phyloP scores from a whole-genome alignment of 2,797 vertebrate species.

The Hipposideros larvatus region DNA sequence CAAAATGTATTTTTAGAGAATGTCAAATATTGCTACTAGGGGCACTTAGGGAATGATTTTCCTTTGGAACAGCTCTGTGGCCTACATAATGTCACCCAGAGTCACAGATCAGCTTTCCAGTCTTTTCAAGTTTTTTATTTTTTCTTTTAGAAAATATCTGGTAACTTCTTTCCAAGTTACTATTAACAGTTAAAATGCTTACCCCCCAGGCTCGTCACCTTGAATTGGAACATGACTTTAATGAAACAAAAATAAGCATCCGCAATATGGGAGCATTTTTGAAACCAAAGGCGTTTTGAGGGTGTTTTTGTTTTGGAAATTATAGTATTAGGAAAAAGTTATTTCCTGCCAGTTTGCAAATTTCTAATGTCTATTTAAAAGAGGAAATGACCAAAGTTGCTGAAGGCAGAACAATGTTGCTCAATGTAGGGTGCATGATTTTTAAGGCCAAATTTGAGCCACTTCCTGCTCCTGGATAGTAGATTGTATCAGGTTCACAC shows the following conservation, averaged over 20 bases:
- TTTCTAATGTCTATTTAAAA: background rate
- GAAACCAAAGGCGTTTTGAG: background rate
- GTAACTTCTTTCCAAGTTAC: background rate
- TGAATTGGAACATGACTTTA: constrained; percentile 7
- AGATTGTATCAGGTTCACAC: background rate
- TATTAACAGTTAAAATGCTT: background rate
- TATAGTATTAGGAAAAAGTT: background rate
- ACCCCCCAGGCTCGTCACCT: background rate
- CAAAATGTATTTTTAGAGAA: background rate
- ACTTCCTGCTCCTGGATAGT: background rate
- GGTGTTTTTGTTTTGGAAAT: background rate
- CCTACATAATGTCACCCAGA: background rate
- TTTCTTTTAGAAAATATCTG: background rate
- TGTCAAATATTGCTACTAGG: background rate
- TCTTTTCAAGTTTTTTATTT: background rate
- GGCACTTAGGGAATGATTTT: background rate
- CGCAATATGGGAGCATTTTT: background rate
- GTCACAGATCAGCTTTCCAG: background rate
- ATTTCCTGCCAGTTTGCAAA: background rate
- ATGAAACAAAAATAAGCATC: background rate
- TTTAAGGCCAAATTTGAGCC: background rate
- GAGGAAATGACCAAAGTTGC: background rate
- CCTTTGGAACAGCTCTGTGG: background rate
- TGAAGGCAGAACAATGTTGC: background rate
- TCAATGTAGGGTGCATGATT: background rate